Conservation (phyloP, 2,888 invertebrate genomes). For the Torymus auratus region DNA sequence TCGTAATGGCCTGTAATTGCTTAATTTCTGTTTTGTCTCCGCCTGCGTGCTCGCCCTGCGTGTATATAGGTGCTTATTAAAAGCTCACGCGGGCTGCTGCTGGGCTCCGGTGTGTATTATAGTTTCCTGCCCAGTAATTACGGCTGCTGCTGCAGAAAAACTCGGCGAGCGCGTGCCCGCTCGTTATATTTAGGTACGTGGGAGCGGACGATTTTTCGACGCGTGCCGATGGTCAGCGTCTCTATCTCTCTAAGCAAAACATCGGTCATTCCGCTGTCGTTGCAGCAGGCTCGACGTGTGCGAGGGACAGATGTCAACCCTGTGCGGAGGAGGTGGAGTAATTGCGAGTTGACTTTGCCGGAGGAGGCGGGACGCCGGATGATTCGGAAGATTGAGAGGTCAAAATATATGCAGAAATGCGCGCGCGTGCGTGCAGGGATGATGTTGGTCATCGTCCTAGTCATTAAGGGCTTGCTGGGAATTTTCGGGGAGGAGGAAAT, state of each 20-base stretch:
- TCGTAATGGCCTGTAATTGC: conserved; percentile 69
- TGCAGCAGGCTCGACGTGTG: too few relatives aligned
- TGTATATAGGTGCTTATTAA: conserved; percentile 59
- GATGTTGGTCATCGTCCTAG: too few relatives aligned
- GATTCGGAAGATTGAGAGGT: neutral
- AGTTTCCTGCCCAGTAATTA: conserved; percentile 48
- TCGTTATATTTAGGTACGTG: too few relatives aligned
- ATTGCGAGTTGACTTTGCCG: neutral
- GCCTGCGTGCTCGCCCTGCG: neutral
- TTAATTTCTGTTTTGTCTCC: conserved; percentile 69
- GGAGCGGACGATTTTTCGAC: too few relatives aligned
- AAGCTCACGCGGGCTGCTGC: conserved; percentile 22
- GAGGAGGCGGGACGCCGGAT: neutral
- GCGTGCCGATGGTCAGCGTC: too few relatives aligned
- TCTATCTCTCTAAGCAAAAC: too few relatives aligned
- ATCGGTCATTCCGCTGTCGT: too few relatives aligned
- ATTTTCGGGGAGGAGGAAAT: too few relatives aligned
- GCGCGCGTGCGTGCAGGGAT: conserved; percentile 15
- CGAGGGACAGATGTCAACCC: neutral
- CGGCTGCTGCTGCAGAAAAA: neutral
- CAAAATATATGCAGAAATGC: conserved; percentile 3
- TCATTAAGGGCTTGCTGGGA: too few relatives aligned
- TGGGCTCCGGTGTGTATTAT: conserved; percentile 1
- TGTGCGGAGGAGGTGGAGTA: neutral
- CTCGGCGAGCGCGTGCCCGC: too few relatives aligned